Percentiles rank a stretch among this genome's conserved stretches.
Conservation (phyloP, 2,888 invertebrate genomes). For the Steromphala cineraria region DNA sequence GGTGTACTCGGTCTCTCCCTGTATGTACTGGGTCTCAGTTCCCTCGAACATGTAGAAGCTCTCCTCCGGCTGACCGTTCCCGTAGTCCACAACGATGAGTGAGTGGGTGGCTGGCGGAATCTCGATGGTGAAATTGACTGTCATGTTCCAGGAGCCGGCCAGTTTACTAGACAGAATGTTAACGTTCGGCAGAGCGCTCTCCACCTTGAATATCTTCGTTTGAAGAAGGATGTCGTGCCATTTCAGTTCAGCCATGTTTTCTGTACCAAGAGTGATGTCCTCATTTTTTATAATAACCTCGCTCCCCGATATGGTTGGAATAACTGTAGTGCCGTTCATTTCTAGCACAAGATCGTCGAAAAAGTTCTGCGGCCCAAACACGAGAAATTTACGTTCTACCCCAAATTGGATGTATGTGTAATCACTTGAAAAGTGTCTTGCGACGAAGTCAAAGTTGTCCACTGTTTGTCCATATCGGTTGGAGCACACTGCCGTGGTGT, state of each 20-base stretch:
- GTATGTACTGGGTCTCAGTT: constrained; percentile 34
- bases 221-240: neutral
- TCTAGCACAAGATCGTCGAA: constrained; percentile 33
- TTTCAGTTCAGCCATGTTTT: neutral
- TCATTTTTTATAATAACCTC: constrained; percentile 8
- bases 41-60: constrained; percentile 54
- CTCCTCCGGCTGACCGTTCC: constrained; percentile 56
- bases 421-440: constrained; percentile 46
- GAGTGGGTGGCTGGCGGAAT: constrained; percentile 58
- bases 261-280: neutral
- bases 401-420: constrained; percentile 44
- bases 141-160: constrained; percentile 53
- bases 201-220: neutral
- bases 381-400: constrained; percentile 34
- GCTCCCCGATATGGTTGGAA: neutral
- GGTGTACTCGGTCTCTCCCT: constrained; percentile 49
- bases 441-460: constrained; percentile 43
- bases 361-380: constrained; percentile 42
- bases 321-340: constrained; percentile 34
- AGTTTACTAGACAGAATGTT: constrained; percentile 38
- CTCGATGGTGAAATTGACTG: constrained; percentile 53
- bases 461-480: constrained; percentile 59
- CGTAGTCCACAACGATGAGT: constrained; percentile 61
- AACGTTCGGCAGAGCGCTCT: neutral
- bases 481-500: constrained; percentile 49